phyloP scores from a whole-genome alignment of 1,140 invertebrate genomes.

The Lordiphosa collinella region DNA sequence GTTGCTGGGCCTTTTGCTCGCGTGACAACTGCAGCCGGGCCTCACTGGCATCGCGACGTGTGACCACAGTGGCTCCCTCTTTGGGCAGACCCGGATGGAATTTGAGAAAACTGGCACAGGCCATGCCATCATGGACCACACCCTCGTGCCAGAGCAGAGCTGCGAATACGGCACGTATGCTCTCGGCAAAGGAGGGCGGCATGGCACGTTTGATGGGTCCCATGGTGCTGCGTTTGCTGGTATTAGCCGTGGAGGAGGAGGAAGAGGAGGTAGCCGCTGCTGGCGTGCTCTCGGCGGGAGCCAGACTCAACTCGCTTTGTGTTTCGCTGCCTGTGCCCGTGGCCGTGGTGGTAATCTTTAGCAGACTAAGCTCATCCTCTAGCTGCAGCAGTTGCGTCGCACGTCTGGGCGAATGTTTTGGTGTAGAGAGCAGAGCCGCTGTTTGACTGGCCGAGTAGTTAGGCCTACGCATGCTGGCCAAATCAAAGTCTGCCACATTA shows the following conservation, averaged over 20 bases:
- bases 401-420: constrained; percentile 67
- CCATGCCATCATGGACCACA: constrained; percentile 98
- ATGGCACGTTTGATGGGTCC: constrained; percentile 87
- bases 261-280: constrained; percentile 42
- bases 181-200: constrained; percentile 95
- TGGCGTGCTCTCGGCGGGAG: constrained; percentile 10
- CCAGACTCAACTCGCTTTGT: constrained; percentile 52
- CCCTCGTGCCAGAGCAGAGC: constrained; percentile 98
- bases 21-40: constrained; percentile 59
- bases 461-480: constrained; percentile 53
- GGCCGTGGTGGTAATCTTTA: constrained; percentile 70
- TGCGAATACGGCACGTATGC: constrained; percentile 95
- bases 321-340: constrained; percentile 32
- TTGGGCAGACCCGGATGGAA: constrained; percentile 94
- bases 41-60: constrained; percentile 80
- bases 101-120: constrained; percentile 96
- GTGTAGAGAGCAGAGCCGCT: constrained; percentile 66
- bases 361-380: constrained; percentile 62
- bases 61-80: constrained; percentile 88
- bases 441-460: constrained; percentile 71
- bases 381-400: constrained; percentile 17
- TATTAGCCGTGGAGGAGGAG: background rate
- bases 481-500: constrained; percentile 58
- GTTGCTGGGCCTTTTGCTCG: constrained; percentile 84
- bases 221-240: constrained; percentile 36